These are phyloP conservation scores for Archivesica marissinica DNA, from an alignment of 1,140 invertebrate species.

Conservation along the genomic window DNA sequence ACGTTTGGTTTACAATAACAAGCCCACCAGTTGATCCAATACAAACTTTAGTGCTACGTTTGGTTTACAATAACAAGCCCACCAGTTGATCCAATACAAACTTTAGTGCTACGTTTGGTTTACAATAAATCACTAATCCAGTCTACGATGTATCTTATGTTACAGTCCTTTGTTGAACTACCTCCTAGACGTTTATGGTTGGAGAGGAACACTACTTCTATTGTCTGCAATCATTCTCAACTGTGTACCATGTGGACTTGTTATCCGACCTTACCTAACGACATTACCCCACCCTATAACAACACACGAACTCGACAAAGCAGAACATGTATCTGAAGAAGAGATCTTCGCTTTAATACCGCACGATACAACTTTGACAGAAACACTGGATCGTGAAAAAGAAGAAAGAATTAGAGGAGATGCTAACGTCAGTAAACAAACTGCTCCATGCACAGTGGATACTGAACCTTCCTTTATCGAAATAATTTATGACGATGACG, in stretches of 20 bases:
- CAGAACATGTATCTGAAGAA: background rate
- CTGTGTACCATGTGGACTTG: constrained; percentile 22
- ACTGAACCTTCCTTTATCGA: background rate
- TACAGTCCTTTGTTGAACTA: constrained; percentile 30
- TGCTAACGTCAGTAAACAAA: background rate
- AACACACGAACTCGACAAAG: too few relatives aligned
- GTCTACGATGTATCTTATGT: too few relatives aligned
- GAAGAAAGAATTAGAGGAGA: background rate
- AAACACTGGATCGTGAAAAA: background rate
- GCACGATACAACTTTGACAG: background rate
- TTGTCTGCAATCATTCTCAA: constrained; percentile 35
- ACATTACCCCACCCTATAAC: background rate
- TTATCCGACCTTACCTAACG: background rate
- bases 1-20: too few relatives aligned
- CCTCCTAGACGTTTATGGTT: background rate
- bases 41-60: too few relatives aligned
- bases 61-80: too few relatives aligned
- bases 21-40: too few relatives aligned
- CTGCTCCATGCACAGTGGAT: too few relatives aligned
- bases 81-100: too few relatives aligned
- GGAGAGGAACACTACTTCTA: constrained; percentile 14
- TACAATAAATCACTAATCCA: too few relatives aligned
- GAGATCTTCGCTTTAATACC: background rate
- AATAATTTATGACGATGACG: background rate
- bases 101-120: too few relatives aligned